phyloP scores from a whole-genome alignment of 2,888 invertebrate species.

The Trachelus tabidus region DNA sequence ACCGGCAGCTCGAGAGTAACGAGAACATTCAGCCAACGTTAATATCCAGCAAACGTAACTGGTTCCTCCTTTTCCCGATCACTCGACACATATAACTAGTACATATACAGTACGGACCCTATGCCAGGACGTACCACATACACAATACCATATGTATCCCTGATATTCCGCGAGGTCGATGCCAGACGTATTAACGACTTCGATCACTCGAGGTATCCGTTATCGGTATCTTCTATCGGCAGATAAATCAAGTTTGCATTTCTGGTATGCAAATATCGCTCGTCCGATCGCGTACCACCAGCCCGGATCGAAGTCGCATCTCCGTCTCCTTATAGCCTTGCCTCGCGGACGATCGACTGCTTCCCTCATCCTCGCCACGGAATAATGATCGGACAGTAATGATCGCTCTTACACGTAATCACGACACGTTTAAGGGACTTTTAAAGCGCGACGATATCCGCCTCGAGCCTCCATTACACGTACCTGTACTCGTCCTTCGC shows the following conservation, averaged over 20 bases:
- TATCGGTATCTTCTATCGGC: constrained; percentile 34
- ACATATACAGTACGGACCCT: not conserved
- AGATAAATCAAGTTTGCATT: constrained; percentile 43
- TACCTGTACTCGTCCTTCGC: not conserved
- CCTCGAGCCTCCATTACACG: not conserved
- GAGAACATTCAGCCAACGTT: not conserved
- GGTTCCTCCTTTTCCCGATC: not conserved
- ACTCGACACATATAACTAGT: not conserved
- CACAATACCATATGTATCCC: not conserved
- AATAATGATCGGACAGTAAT: constrained; percentile 35
- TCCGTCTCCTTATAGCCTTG: not conserved
- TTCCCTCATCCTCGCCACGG: not conserved
- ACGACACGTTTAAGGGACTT: constrained; percentile 38
- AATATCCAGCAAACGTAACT: not conserved
- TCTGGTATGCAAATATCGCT: constrained; percentile 49
- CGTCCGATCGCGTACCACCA: constrained; percentile 30
- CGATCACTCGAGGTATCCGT: constrained; percentile 32
- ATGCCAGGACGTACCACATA: constrained; percentile 6
- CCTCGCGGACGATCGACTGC: not conserved
- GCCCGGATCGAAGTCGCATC: not conserved
- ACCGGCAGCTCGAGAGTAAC: not conserved
- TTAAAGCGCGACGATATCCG: constrained; percentile 23
- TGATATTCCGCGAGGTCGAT: not conserved
- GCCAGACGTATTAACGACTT: constrained; percentile 38
- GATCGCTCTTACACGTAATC: constrained; percentile 42